These are phyloP conservation scores for Argyresthia goedartella DNA, from an alignment of 2,888 invertebrate species.

Conservation along the genomic window DNA sequence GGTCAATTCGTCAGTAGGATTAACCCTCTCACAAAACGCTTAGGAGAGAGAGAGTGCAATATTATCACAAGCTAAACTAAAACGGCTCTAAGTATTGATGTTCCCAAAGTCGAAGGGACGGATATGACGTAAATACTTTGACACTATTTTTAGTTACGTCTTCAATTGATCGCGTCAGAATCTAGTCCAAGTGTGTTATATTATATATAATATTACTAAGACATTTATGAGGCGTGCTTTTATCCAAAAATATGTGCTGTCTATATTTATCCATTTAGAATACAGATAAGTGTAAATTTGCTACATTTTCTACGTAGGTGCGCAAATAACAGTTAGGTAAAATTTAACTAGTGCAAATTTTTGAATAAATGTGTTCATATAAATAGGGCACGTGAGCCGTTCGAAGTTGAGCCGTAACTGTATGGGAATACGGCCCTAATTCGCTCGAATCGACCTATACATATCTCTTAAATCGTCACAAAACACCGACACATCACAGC, in stretches of 20 bases:
- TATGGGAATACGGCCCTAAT: no score
- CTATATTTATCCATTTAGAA: constrained; percentile 3
- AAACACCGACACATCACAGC: background rate
- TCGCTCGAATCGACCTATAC: no score
- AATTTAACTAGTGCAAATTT: background rate
- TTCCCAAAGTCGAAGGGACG: background rate
- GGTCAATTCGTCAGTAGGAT: no score
- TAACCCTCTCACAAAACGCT: no score
- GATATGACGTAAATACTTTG: constrained; percentile 1
- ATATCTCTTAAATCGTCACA: background rate
- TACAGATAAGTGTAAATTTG: background rate
- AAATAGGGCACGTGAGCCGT: background rate
- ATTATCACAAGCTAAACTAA: no score
- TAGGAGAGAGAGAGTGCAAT: no score
- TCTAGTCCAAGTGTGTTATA: no score
- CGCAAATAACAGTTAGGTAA: no score
- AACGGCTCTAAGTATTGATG: no score
- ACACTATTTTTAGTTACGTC: background rate
- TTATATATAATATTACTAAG: no score
- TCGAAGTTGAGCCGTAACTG: background rate
- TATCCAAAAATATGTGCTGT: constrained; percentile 5
- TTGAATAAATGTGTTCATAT: background rate
- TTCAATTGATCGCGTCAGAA: background rate
- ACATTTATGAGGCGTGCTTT: background rate
- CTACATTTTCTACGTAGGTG: no score